These are phyloP conservation scores for Drosophila percnosoma DNA, from an alignment of 2,888 invertebrate genomes.

Conservation along the genomic window DNA sequence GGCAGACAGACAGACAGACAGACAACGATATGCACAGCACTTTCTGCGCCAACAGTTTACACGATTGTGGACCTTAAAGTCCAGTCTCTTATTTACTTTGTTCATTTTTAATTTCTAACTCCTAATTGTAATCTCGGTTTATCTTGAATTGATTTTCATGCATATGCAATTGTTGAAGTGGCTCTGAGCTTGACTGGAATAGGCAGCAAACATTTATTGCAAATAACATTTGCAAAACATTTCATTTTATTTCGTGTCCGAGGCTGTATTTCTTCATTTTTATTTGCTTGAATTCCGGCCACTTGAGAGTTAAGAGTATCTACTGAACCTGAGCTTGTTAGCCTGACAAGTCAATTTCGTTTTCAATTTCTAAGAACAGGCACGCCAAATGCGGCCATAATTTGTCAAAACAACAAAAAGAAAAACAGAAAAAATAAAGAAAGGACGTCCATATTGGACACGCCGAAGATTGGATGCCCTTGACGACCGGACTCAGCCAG, in stretches of 20 bases:
- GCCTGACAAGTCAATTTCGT: slow-evolving; percentile 73
- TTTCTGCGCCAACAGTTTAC: background rate
- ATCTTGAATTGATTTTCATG: background rate
- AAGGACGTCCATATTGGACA: background rate
- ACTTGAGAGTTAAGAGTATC: slow-evolving; percentile 51
- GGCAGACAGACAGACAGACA: too few relatives aligned
- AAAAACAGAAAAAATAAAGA: slow-evolving; percentile 6
- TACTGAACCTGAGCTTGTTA: slow-evolving; percentile 64
- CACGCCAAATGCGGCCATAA: slow-evolving; percentile 71
- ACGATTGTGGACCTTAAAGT: background rate
- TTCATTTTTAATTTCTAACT: background rate
- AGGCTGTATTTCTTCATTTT: background rate
- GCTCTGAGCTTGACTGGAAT: background rate
- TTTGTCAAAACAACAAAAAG: slow-evolving; percentile 63
- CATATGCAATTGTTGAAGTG: background rate
- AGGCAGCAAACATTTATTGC: background rate
- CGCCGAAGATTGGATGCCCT: background rate
- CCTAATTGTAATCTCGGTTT: background rate
- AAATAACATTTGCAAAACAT: background rate
- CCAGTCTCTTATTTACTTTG: background rate
- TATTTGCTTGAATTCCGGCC: slow-evolving; percentile 41
- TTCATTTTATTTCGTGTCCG: background rate
- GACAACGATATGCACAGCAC: background rate
- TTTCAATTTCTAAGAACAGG: slow-evolving; percentile 66
- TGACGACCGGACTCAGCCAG: background rate